phyloP scores from a whole-genome alignment of 2,113 vertebrate genomes.

The Myotis yumanensis region DNA sequence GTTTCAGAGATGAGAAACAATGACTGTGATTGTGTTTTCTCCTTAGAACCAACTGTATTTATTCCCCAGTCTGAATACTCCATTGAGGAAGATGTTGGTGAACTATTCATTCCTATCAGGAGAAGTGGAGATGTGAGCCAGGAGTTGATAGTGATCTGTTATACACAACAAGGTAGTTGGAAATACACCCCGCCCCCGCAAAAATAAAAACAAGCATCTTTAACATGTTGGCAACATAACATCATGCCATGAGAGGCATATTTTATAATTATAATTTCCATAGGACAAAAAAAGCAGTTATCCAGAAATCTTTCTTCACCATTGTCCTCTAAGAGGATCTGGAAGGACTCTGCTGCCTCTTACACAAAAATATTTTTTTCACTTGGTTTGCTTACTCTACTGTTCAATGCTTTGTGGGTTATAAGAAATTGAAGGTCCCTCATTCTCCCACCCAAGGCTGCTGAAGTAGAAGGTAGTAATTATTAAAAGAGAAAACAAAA shows the following conservation, averaged over 20 bases:
- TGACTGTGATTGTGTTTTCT: slow-evolving; percentile 42
- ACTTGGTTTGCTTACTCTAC: not conserved
- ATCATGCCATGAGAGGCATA: not conserved
- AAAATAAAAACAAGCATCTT: not conserved
- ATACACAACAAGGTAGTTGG: slow-evolving; percentile 91
- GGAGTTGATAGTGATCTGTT: slow-evolving; percentile 96
- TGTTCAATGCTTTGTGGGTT: not conserved
- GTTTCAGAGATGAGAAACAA: not conserved
- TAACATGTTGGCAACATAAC: not conserved
- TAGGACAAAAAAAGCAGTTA: not conserved
- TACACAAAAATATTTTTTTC: no score
- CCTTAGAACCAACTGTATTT: slow-evolving; percentile 94
- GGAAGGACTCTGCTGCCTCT: no score
- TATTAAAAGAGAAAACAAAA: not conserved
- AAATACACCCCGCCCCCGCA: not conserved
- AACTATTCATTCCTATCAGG: slow-evolving; percentile 92
- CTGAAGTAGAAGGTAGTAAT: not conserved
- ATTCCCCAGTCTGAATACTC: slow-evolving; percentile 89
- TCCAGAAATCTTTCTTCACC: not conserved
- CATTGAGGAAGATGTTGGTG: slow-evolving; percentile 92
- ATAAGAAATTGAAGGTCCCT: not conserved
- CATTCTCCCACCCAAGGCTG: not conserved
- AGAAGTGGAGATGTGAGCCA: slow-evolving; percentile 93
- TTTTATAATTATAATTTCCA: not conserved
- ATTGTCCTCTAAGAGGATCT: fast-evolving